These are phyloP conservation scores for Catharus bicknelli DNA, from an alignment of 2,113 vertebrate species.

Conservation along the genomic window DNA sequence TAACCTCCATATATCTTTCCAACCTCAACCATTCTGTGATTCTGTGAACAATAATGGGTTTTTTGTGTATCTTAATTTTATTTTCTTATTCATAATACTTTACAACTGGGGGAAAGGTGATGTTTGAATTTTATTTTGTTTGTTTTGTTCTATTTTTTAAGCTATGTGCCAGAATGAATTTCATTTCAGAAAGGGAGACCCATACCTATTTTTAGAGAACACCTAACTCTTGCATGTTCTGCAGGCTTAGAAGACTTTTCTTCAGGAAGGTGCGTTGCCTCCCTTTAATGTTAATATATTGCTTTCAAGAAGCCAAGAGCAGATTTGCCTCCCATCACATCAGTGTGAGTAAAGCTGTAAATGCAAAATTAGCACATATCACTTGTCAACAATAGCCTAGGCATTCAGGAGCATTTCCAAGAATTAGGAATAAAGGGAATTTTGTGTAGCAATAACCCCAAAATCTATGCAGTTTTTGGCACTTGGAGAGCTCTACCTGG, in stretches of 20 bases:
- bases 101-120: background rate
- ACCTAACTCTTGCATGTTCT: background rate
- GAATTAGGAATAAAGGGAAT: background rate
- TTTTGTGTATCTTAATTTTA: background rate
- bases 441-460: background rate
- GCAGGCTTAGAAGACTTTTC: background rate
- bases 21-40: background rate
- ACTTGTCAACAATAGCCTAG: background rate
- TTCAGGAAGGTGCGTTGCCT: background rate
- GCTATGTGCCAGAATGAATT: background rate
- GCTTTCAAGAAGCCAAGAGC: background rate
- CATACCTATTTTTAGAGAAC: background rate
- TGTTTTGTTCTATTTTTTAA: background rate
- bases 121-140: background rate
- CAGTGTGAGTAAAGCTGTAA: background rate
- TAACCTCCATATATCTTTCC: background rate
- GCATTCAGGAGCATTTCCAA: background rate
- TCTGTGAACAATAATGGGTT: background rate
- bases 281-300: background rate
- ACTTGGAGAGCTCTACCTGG: background rate
- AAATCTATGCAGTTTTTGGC: background rate
- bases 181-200: background rate
- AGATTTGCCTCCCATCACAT: background rate
- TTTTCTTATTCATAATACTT: background rate
- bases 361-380: background rate